These are phyloP conservation scores for Sitobion miscanthi DNA, from an alignment of 1,140 invertebrate species.

Conservation along the genomic window DNA sequence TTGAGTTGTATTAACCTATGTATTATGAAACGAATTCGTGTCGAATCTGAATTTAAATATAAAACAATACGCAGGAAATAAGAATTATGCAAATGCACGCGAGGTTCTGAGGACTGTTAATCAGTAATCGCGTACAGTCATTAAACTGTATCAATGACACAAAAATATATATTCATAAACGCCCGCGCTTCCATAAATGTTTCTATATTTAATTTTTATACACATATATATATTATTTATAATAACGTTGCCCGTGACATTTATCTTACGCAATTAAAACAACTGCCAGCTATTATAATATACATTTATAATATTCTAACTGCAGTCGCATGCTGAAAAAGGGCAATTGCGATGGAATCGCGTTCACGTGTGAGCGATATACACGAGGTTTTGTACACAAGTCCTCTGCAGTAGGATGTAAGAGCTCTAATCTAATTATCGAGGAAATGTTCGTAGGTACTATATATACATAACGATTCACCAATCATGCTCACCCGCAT, in stretches of 20 bases:
- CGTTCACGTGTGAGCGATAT: not conserved
- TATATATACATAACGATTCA: not conserved
- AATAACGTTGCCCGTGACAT: not conserved
- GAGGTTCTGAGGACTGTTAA: not conserved
- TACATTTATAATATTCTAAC: not conserved
- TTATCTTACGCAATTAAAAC: not conserved
- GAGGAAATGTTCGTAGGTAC: not conserved
- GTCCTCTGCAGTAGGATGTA: not conserved
- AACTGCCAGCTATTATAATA: not conserved
- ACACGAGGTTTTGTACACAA: not conserved
- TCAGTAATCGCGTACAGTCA: not conserved
- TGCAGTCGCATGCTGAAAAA: not conserved
- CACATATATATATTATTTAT: not conserved
- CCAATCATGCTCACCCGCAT: not conserved
- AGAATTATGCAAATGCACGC: not conserved
- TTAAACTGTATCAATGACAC: not conserved
- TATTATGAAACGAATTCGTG: not conserved
- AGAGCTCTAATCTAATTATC: not conserved
- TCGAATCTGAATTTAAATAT: not conserved
- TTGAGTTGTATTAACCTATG: no score
- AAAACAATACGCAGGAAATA: no score
- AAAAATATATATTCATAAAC: conserved; percentile 2
- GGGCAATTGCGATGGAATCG: not conserved
- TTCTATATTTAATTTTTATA: conserved; percentile 9
- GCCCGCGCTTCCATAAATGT: not conserved